These are phyloP conservation scores for Galerucella pusilla DNA, from an alignment of 2,888 invertebrate species.

Conservation along the genomic window DNA sequence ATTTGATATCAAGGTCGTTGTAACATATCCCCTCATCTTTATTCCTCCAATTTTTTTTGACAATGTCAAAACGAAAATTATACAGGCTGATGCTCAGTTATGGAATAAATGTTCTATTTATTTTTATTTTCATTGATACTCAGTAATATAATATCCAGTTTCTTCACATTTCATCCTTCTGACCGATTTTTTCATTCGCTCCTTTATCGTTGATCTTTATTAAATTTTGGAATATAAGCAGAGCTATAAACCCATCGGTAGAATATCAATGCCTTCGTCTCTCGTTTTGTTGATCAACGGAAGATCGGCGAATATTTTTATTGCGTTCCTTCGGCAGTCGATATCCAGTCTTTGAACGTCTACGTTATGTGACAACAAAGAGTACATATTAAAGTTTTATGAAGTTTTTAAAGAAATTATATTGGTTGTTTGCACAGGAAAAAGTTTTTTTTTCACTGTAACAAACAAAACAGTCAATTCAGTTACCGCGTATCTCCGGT, in stretches of 20 bases:
- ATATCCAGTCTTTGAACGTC: slow-evolving; percentile 47
- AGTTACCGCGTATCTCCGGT: too few relatives aligned
- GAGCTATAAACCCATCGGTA: slow-evolving; percentile 63
- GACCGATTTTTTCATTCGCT: slow-evolving; percentile 51
- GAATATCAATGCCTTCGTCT: slow-evolving; percentile 60
- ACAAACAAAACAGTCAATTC: too few relatives aligned
- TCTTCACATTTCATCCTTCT: slow-evolving; percentile 50
- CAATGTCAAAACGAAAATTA: neutral
- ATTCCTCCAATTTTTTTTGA: neutral
- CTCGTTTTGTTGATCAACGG: slow-evolving; percentile 58
- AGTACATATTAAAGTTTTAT: slow-evolving; percentile 37
- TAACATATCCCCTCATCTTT: too few relatives aligned
- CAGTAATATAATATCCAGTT: neutral
- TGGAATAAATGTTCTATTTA: neutral
- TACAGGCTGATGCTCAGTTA: neutral
- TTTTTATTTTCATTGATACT: neutral
- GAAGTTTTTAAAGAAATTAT: slow-evolving; percentile 30
- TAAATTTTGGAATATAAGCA: slow-evolving; percentile 63
- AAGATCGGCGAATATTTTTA: slow-evolving; percentile 52
- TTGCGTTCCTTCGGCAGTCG: slow-evolving; percentile 50
- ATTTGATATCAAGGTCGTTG: too few relatives aligned
- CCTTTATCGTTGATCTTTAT: slow-evolving; percentile 61
- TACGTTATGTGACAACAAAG: slow-evolving; percentile 37
- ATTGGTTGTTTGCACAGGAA: too few relatives aligned
- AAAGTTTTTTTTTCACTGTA: neutral